Evolutionary conservation across 2,113 vertebrate species (phyloP).

Genomic region (Petaurus breviceps): DNA sequence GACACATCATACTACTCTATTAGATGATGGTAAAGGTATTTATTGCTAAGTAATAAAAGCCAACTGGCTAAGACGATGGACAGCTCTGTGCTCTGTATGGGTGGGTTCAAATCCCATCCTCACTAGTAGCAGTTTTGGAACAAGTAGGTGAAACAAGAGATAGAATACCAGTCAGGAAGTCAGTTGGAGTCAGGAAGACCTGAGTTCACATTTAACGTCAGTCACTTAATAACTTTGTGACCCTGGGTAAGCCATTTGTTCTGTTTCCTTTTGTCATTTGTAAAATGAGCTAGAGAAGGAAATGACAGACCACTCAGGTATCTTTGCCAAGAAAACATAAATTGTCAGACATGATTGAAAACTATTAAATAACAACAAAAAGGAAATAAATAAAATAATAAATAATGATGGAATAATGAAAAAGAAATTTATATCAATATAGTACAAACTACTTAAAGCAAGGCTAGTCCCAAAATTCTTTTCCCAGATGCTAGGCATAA

Average conservation of each 20-base stretch:
- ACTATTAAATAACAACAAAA: background rate
- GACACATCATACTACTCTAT: background rate
- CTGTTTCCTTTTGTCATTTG: background rate
- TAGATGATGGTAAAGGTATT: background rate
- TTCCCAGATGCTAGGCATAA: background rate
- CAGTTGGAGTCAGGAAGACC: background rate
- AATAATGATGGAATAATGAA: no score
- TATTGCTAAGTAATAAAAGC: background rate
- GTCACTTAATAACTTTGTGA: background rate
- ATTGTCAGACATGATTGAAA: background rate
- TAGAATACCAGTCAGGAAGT: background rate
- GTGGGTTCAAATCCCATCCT: background rate
- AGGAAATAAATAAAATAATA: background rate
- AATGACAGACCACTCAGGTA: background rate
- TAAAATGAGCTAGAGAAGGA: background rate
- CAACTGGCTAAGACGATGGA: background rate
- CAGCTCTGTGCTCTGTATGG: rapidly evolving
- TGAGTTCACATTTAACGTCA: background rate
- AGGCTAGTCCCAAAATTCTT: background rate
- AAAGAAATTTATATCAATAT: no score
- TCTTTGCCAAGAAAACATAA: background rate
- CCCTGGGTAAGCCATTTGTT: background rate
- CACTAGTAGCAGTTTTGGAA: background rate
- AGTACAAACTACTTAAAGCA: no score
- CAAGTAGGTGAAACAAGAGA: background rate